Conservation (phyloP, 2,888 invertebrate genomes). For the Heterodera filipjevi region DNA sequence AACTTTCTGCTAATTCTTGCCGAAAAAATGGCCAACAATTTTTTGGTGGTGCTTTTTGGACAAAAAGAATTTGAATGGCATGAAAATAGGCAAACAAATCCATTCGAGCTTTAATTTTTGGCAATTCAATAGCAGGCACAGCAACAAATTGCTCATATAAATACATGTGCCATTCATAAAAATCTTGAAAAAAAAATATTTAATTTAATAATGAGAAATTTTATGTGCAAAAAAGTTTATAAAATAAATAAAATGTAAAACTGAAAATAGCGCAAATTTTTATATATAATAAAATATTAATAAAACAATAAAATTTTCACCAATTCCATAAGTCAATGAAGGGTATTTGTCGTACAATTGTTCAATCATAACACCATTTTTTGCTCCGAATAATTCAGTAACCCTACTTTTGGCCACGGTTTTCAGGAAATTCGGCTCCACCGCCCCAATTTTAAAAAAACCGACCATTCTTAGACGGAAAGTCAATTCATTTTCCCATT, state of each 20-base stretch:
- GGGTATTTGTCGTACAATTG: constrained; percentile 1
- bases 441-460: not conserved
- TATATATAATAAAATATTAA: no score
- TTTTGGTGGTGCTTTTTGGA: not conserved
- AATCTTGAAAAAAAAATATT: not conserved
- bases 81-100: not conserved
- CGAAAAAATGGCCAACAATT: not conserved
- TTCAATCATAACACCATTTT: not conserved
- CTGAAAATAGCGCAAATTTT: no score
- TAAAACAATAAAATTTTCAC: not conserved
- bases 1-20: no score
- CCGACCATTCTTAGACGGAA: not conserved
- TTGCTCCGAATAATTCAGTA: not conserved
- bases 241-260: no score
- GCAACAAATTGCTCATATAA: not conserved
- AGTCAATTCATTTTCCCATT: not conserved
- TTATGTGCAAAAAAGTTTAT: no score
- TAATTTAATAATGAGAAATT: no score
- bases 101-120: not conserved
- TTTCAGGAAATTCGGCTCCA: not conserved
- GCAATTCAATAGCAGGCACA: not conserved
- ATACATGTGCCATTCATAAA: not conserved
- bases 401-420: not conserved
- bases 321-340: not conserved
- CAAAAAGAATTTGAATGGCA: not conserved